Conservation (phyloP, 2,888 invertebrate genomes). For the Thalpophila matura region DNA sequence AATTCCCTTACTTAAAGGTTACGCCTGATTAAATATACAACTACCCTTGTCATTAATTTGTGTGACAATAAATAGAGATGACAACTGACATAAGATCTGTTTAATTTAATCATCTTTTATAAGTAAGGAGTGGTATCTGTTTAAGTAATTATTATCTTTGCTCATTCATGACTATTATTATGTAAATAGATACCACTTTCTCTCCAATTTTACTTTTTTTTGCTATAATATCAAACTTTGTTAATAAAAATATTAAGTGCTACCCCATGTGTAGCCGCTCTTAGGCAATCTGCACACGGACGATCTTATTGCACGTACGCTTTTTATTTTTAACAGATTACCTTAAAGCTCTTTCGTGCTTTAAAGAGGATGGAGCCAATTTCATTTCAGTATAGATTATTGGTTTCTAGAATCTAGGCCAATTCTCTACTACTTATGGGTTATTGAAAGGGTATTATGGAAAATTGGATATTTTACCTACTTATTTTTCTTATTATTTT, state of each 20-base stretch:
- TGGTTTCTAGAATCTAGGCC: conserved; percentile 14
- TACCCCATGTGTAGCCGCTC: background rate
- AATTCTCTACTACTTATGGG: conserved; percentile 19
- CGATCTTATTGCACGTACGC: conserved; percentile 19
- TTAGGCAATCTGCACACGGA: conserved; percentile 15
- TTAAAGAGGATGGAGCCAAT: background rate
- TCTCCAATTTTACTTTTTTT: no score
- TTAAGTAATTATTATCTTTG: no score
- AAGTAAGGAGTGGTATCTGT: no score
- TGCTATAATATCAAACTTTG: no score
- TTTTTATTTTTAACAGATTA: conserved; percentile 41
- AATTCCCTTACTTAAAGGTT: no score
- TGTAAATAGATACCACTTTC: no score
- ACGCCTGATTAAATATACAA: no score
- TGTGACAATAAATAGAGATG: no score
- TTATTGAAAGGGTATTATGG: background rate
- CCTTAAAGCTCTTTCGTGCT: background rate
- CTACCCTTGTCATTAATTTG: no score
- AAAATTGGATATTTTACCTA: background rate
- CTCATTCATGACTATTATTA: no score
- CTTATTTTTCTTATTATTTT: background rate
- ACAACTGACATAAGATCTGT: no score
- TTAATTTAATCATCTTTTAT: no score
- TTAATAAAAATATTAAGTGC: background rate
- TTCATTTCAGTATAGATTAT: background rate